These are phyloP conservation scores for Solea senegalensis DNA, from an alignment of 2,113 vertebrate genomes.

Conservation along the genomic window DNA sequence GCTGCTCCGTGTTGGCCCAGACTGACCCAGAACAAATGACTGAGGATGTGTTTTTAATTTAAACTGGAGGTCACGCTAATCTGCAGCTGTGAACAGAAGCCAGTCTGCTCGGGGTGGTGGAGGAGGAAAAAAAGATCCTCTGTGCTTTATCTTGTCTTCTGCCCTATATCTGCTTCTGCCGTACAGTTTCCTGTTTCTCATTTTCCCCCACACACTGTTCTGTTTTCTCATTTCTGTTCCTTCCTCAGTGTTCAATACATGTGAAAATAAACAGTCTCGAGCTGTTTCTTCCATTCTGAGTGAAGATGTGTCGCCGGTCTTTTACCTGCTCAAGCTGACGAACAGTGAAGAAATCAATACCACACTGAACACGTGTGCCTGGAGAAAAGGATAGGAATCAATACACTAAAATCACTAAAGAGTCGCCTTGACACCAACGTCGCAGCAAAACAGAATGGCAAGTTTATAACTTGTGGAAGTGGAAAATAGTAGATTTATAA, in stretches of 20 bases:
- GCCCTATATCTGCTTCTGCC: neutral
- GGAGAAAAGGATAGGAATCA: constrained; percentile 26
- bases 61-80: constrained; percentile 39
- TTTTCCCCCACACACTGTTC: neutral
- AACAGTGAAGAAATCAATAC: constrained; percentile 47
- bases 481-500: no score
- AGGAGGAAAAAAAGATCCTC: neutral
- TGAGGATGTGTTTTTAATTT: constrained; percentile 42
- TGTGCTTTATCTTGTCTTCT: neutral
- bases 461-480: no score
- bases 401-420: constrained; percentile 22
- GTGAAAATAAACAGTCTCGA: neutral
- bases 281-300: constrained; percentile 27
- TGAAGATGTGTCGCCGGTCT: constrained; percentile 16
- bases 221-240: constrained; percentile 25
- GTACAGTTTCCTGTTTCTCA: neutral
- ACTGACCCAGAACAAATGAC: constrained; percentile 22
- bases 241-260: constrained; percentile 32
- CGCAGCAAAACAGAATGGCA: neutral
- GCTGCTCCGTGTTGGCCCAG: neutral
- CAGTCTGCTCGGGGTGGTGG: neutral
- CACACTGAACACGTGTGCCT: constrained; percentile 3
- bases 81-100: constrained; percentile 14
- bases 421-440: neutral
- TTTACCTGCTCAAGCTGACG: constrained; percentile 25